Evolutionary conservation across 2,797 vertebrate species (phyloP).

Genomic region (Amblyraja radiata): DNA sequence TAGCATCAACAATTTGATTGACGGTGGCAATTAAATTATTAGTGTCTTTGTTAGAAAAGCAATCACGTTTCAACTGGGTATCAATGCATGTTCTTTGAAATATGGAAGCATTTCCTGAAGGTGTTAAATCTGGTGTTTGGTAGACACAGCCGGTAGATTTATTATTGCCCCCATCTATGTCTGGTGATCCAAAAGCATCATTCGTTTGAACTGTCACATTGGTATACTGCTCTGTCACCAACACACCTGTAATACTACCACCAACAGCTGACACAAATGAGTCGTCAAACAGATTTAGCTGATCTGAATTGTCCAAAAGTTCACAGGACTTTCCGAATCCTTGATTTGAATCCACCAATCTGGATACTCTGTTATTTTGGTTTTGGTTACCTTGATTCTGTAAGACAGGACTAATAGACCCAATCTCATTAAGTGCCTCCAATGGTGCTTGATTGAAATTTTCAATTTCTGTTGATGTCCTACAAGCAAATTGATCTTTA

Average conservation of each 20-base stretch:
- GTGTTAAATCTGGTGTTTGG: not conserved
- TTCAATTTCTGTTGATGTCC: constrained; percentile 5
- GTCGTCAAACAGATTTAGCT: constrained; percentile 37
- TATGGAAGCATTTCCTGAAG: accelerated
- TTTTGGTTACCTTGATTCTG: not conserved
- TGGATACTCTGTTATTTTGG: not conserved
- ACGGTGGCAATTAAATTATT: accelerated
- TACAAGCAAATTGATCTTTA: not conserved
- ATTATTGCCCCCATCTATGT: not conserved
- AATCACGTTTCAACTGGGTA: accelerated
- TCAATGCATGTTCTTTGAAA: not conserved
- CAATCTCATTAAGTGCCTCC: not conserved
- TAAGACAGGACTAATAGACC: not conserved
- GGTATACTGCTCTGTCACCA: not conserved
- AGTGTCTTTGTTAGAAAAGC: accelerated
- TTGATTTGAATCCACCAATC: not conserved
- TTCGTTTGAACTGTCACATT: not conserved
- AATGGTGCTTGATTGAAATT: not conserved
- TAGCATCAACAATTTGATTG: constrained; percentile 42
- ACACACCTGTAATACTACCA: not conserved
- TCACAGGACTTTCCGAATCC: not conserved
- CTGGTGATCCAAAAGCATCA: not conserved
- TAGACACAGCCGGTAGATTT: not conserved
- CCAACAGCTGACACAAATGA: not conserved
- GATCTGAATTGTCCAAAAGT: not conserved